Percentiles rank a stretch among this genome's conserved stretches.
phyloP scores from a whole-genome alignment of 2,113 vertebrate genomes.

The Forbesichthys papilliferus region DNA sequence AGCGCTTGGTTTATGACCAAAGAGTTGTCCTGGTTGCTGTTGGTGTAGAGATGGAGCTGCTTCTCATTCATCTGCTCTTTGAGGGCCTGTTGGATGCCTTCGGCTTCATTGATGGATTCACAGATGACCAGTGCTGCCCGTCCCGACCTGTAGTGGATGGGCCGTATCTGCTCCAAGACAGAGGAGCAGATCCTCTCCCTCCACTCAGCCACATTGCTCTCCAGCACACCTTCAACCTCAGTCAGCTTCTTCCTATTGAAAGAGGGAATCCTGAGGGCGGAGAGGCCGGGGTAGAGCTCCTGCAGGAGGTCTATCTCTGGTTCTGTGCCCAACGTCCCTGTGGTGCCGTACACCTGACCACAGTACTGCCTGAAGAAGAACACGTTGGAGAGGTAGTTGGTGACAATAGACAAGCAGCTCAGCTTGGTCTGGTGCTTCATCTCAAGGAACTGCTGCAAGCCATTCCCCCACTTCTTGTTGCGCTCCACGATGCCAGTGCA shows the following conservation, averaged over 20 bases:
- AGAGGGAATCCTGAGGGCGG: constrained; percentile 58
- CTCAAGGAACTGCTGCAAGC: constrained; percentile 75
- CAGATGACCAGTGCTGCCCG: constrained; percentile 71
- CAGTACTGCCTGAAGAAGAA: constrained; percentile 55
- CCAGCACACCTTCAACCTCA: constrained; percentile 50
- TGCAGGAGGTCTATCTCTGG: constrained; percentile 55
- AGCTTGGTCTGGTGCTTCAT: constrained; percentile 66
- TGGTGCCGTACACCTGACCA: constrained; percentile 61
- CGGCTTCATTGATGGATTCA: constrained; percentile 64
- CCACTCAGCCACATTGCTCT: constrained; percentile 47
- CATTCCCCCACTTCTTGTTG: constrained; percentile 61
- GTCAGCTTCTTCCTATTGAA: constrained; percentile 69
- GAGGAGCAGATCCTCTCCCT: constrained; percentile 39
- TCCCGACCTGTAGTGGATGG: constrained; percentile 17
- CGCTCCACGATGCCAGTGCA: constrained; percentile 70
- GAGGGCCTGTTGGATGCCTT: constrained; percentile 17
- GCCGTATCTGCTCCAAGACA: constrained; percentile 22
- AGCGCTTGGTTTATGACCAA: background rate
- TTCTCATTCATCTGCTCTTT: background rate
- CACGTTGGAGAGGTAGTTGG: constrained; percentile 72
- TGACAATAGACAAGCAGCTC: constrained; percentile 59
- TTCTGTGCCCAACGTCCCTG: constrained; percentile 68
- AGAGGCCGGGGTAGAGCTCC: constrained; percentile 44
- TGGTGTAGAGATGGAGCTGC: constrained; percentile 44
- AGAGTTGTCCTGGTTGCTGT: constrained; percentile 58